Evolutionary conservation across 2,888 invertebrate genomes (phyloP), one percentile per base, ranked within the genome.

Genomic region (Pristionchus exspectatus): DNA sequence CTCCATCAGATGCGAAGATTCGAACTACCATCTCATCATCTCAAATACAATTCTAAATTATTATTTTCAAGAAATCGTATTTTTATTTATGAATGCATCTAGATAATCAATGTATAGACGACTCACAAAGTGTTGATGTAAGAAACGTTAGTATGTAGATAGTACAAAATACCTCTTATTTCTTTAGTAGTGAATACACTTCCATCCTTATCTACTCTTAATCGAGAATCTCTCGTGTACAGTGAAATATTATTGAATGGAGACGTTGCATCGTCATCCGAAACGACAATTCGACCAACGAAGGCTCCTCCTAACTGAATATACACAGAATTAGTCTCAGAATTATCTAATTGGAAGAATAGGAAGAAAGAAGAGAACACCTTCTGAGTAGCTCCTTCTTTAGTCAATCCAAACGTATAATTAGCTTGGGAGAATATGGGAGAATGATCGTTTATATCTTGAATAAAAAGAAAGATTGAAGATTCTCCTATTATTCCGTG

Each of bases 351-450:
- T 10, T 9, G 44, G 44, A 50, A 50, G 44, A 50, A 50, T 50
- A 50, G 9, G 9, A 50, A 12, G 10, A 50, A 50, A 50, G 9
- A 50, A 50, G 44, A 10, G 9, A 50, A 50, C 2, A 74, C 87
- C 59, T 88, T 88, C n/a, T 59, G 18, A 24, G 10, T 30, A 0
- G 88, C 77, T 54, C 56, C 88, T 27, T 88, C 77, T 30, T 77
- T 59, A 24, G 77, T 88, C 30, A 88, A 63, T 27, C 66, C 74
- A 38, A 88, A 88, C 12, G 88, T 88, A 27, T 88, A 88, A 63
- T 88, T 88, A 14, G 88, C 7, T 38, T 77, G 88, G n/a, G 88
- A 88, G 77, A 88, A 88, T 9, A 88, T 88, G 56, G 88, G 88
- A 30, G 77, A 10, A 33, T 88, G 38, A 33, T 88, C 88, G 24